Percentiles rank a stretch among this genome's conserved stretches.
phyloP scores from a whole-genome alignment of 2,888 invertebrate species.

The Vandiemenella viatica region DNA sequence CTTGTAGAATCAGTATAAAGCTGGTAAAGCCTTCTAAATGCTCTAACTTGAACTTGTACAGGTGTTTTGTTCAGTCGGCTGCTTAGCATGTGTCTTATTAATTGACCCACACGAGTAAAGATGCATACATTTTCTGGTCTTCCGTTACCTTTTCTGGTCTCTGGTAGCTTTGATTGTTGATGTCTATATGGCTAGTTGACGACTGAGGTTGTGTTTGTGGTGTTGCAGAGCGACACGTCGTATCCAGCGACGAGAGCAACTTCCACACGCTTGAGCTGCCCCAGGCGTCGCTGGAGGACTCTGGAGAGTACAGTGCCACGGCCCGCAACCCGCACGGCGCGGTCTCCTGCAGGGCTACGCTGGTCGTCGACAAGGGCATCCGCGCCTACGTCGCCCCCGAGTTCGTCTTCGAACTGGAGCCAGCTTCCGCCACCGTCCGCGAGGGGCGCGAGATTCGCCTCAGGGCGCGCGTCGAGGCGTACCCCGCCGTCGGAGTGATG shows the following conservation, averaged over 20 bases:
- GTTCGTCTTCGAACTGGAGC: conserved; percentile 55
- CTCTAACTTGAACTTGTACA: too few species aligned
- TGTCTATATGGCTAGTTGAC: too few species aligned
- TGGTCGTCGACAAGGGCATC: conserved; percentile 70
- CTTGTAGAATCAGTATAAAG: too few species aligned
- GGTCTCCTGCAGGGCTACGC: conserved; percentile 57
- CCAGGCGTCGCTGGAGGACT: conserved; percentile 59
- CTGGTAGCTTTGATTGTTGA: too few species aligned
- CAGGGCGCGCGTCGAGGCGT: conserved; percentile 38
- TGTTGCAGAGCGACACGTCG: conserved; percentile 39
- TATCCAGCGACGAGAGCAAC: conserved; percentile 54
- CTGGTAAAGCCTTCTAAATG: too few species aligned
- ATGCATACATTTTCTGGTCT: too few species aligned
- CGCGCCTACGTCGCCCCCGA: conserved; percentile 66
- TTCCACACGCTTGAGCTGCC: conserved; percentile 79
- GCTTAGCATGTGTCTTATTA: too few species aligned
- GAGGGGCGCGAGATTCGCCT: conserved; percentile 46
- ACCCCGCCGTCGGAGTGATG: conserved; percentile 60
- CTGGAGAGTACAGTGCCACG: conserved; percentile 62
- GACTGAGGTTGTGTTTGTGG: too few species aligned
- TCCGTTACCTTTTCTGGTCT: too few species aligned
- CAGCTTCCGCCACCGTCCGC: conserved; percentile 37
- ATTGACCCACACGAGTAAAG: too few species aligned
- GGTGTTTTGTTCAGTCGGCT: too few species aligned
- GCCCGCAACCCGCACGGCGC: conserved; percentile 71